Conservation (phyloP, 2,113 vertebrate species). For the Lates calcarifer region DNA sequence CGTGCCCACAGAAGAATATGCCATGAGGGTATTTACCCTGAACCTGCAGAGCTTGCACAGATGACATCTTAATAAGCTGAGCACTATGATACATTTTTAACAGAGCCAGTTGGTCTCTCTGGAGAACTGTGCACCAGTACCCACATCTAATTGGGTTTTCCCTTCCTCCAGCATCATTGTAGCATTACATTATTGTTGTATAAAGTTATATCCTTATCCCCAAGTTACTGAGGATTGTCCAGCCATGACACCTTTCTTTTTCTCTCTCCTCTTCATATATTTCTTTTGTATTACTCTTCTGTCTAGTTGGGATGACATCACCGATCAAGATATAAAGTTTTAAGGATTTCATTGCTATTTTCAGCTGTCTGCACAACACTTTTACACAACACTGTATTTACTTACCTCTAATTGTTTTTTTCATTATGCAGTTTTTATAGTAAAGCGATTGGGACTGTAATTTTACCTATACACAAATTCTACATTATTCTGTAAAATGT, state of each 20-base stretch:
- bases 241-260: slow-evolving; percentile 42
- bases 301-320: slow-evolving; percentile 20
- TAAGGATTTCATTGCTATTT: not conserved
- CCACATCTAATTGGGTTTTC: slow-evolving; percentile 79
- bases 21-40: slow-evolving; percentile 78
- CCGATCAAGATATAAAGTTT: not conserved
- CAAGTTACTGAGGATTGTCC: slow-evolving; percentile 47
- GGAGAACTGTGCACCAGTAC: slow-evolving; percentile 71
- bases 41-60: slow-evolving; percentile 79
- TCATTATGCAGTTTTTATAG: not conserved
- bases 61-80: slow-evolving; percentile 85
- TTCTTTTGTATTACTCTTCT: slow-evolving; percentile 22
- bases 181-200: slow-evolving; percentile 63
- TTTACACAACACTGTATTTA: not conserved
- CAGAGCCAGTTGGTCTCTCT: slow-evolving; percentile 57
- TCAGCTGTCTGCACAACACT: not conserved
- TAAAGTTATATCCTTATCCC: slow-evolving; percentile 58
- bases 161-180: slow-evolving; percentile 55
- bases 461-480: not conserved
- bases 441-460: not conserved
- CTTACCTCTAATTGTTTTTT: not conserved
- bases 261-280: not conserved
- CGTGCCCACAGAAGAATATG: slow-evolving; percentile 69
- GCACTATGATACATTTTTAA: slow-evolving; percentile 75
- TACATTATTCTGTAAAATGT: not conserved